Base-by-base conservation (phyloP, 2,888 invertebrate species). In the Apeira syringaria region DNA sequence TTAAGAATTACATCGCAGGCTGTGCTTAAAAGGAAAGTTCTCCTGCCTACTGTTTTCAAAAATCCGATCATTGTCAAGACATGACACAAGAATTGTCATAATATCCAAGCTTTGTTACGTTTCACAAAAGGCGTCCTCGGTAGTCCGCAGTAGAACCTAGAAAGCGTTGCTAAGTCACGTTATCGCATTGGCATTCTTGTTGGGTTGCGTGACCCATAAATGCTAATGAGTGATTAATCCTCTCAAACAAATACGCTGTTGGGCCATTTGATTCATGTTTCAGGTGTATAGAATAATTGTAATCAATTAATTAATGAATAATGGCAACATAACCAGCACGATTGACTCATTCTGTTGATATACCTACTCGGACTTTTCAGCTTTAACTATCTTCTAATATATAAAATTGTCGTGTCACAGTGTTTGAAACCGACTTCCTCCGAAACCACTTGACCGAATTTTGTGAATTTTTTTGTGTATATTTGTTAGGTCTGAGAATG, bases 271-370 rank as follows among this genome's bases (percentile, higher is more conserved):
- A 22, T 29, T 25, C 26, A 31, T 33, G 44, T 53, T 32, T 27
- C 53, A 59, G 49, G 29, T 34, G 48, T 10, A 38, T 36, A 24
- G 29, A 48, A 48, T 47, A 46, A 52, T 54, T 33, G 41, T 56
- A 60, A 61, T 59, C 53, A 59, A 56, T 60, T 55, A 50, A 58
- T 59, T 55, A 50, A 58, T 59, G 50, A 53, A 53, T 59, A 58
- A 64, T 42, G 35, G 28, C 5, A 5, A 37, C n/a, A 38, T 13
- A 33, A 33, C 49, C 41, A n/a, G n/a, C 35, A 17, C 20, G 11
- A 45, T 42, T 61, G 66, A 65, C 32, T 63, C 64, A 64, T 33
- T 18, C n/a, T 36, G 36, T 34, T 42, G 37, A 43, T 7, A 43
- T 7, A 37, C 31, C 37, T 12, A 29, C 28, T 17, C 18, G 36